Base-by-base conservation (phyloP, 2,797 vertebrate genomes). In the Sebastes umbrosus region DNA sequence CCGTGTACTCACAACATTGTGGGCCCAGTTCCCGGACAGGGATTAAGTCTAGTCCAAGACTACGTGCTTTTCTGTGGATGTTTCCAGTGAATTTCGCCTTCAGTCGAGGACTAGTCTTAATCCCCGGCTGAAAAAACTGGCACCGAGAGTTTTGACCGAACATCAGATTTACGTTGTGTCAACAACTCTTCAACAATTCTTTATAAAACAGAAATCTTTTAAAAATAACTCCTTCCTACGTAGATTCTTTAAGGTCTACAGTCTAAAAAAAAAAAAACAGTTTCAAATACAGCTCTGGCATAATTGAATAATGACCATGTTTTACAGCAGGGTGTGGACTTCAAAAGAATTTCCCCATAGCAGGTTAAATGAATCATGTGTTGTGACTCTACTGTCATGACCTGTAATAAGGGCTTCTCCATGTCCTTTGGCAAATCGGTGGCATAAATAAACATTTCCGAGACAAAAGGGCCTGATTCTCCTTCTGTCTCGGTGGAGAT, bases 351-450 rank as follows among this genome's bases (percentile, higher is more conserved):
- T 80, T 87, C 77, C 85, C 74, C 67, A 74, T 69, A 75, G 87
- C 79, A 90, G 91, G 90, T 92, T 88, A 92, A 90, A 90, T 89
- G 87, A 93, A 89, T 90, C 89, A 91, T 89, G 84, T 85, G 85
- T 84, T 88, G 81, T 85, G 84, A 87, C 78, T 90, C 79, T 87
- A 73, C 89, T 86, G 87, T 90, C 88, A 84, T 89, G 89, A 92
- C 87, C 91, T 92, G 87, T 94, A 92, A 92, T 93, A 90, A 92
- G 80, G 92, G 79, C 87, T 91, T 92, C 90, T 93, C 84, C 83
- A 74, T 91, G 90, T 93, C 91, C 85, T 91, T 85, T 90, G 88
- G 89, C 90, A 85, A 88, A 90, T 87, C 77, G 83, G 59, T 50
- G 84, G 84, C 79, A 85, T 89, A 91, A 90, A 91, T 90, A 86